These are phyloP conservation scores for Ormyrus labotus DNA, from an alignment of 2,888 invertebrate species.

Conservation along the genomic window DNA sequence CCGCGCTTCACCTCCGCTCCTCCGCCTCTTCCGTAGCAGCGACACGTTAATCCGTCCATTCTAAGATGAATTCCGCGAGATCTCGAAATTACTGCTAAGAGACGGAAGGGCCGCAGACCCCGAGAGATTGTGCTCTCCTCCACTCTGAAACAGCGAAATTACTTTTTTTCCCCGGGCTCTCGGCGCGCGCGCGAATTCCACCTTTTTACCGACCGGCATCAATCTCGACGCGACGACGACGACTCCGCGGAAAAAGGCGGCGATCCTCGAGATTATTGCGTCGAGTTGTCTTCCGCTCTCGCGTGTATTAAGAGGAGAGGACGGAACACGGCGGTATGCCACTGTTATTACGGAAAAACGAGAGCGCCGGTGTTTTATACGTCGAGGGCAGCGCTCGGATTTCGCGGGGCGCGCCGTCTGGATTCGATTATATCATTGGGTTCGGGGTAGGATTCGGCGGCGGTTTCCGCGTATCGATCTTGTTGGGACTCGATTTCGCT, in stretches of 20 bases:
- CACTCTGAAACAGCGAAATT: conserved; percentile 25
- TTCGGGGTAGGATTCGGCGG: too few relatives aligned
- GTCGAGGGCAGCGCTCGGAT: too few relatives aligned
- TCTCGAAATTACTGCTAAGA: conserved; percentile 58
- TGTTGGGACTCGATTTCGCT: conserved; percentile 1
- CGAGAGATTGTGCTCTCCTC: conserved; percentile 1
- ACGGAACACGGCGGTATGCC: too few relatives aligned
- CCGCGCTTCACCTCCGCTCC: neutral
- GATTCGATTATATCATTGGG: too few relatives aligned
- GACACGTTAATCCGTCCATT: conserved; percentile 31
- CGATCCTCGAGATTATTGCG: neutral
- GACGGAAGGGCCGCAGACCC: conserved; percentile 7
- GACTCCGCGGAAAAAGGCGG: too few relatives aligned
- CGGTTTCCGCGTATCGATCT: neutral
- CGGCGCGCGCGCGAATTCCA: conserved; percentile 13
- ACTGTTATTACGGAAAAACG: neutral
- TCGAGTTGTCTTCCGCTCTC: neutral
- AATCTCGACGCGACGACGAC: too few relatives aligned
- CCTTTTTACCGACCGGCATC: neutral
- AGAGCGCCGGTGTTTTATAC: too few relatives aligned
- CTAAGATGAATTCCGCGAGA: conserved; percentile 55
- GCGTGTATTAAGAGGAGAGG: neutral
- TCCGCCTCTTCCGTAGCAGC: neutral
- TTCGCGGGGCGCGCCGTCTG: too few relatives aligned
- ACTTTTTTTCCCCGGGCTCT: neutral